phyloP scores from a whole-genome alignment of 1,140 invertebrate species.

The Drosophila gunungcola region DNA sequence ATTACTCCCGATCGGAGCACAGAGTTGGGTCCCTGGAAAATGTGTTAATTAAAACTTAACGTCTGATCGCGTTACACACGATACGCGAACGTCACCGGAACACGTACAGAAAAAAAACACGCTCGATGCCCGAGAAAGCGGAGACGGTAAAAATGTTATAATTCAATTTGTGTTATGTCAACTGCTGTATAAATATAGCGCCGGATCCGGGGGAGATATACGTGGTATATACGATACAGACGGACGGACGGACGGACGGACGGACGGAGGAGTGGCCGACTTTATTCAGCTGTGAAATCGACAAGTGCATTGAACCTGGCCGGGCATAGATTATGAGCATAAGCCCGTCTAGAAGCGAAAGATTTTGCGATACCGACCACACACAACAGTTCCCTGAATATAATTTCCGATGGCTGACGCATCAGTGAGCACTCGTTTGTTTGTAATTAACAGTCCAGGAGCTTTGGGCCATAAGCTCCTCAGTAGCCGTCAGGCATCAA shows the following conservation, averaged over 20 bases:
- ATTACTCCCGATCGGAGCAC: too few species aligned
- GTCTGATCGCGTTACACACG: conserved; percentile 60
- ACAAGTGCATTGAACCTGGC: conserved; percentile 59
- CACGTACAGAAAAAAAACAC: conserved; percentile 11
- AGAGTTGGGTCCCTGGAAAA: conserved; percentile 39
- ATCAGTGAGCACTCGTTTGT: conserved; percentile 30
- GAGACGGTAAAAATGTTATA: conserved; percentile 53
- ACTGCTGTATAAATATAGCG: conserved; percentile 45
- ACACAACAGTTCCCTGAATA: background rate
- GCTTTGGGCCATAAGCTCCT: conserved; percentile 3
- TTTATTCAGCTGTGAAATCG: conserved; percentile 49
- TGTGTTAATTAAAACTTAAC: conserved; percentile 80
- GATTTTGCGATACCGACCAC: conserved; percentile 7
- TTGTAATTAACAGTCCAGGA: conserved; percentile 31
- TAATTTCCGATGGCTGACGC: conserved; percentile 17
- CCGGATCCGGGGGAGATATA: background rate
- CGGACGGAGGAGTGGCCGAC: background rate
- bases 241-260: background rate
- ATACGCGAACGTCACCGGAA: conserved; percentile 25
- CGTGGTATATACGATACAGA: background rate
- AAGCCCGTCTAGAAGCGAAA: conserved; percentile 7
- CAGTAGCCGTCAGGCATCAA: conserved; percentile 21
- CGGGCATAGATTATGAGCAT: conserved; percentile 10
- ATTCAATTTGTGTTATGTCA: conserved; percentile 72
- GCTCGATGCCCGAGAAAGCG: conserved; percentile 11